These are phyloP conservation scores for Macropus fuliginosus DNA, from an alignment of 2,797 vertebrate species.

Conservation along the genomic window DNA sequence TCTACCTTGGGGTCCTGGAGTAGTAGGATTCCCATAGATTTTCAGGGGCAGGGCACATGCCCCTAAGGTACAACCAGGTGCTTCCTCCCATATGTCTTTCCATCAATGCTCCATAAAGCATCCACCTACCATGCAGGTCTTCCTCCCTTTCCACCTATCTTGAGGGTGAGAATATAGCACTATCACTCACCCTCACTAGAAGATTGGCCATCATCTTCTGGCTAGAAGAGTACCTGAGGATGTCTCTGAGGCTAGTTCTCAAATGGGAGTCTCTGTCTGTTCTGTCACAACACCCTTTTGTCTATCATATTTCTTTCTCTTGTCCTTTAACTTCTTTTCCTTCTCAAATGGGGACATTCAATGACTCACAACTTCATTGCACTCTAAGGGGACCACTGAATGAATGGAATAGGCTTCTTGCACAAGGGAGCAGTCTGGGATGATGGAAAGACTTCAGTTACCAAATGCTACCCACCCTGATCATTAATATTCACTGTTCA, in stretches of 20 bases:
- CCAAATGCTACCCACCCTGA: neutral
- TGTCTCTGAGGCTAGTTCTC: neutral
- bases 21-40: neutral
- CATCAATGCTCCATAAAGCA: neutral
- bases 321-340: neutral
- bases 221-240: neutral
- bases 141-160: neutral
- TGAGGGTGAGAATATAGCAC: neutral
- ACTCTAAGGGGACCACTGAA: neutral
- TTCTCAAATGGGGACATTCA: neutral
- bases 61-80: neutral
- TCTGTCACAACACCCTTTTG: neutral
- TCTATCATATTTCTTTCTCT: neutral
- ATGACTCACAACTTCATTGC: neutral
- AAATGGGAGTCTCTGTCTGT: neutral
- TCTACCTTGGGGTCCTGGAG: neutral
- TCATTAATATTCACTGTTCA: neutral
- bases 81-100: neutral
- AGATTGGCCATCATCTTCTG: neutral
- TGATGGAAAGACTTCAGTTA: neutral
- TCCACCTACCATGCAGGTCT: accelerated
- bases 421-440: neutral
- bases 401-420: neutral
- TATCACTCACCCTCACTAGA: neutral
- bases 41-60: neutral